phyloP scores from a whole-genome alignment of 1,140 invertebrate genomes.

The Eciton burchellii region DNA sequence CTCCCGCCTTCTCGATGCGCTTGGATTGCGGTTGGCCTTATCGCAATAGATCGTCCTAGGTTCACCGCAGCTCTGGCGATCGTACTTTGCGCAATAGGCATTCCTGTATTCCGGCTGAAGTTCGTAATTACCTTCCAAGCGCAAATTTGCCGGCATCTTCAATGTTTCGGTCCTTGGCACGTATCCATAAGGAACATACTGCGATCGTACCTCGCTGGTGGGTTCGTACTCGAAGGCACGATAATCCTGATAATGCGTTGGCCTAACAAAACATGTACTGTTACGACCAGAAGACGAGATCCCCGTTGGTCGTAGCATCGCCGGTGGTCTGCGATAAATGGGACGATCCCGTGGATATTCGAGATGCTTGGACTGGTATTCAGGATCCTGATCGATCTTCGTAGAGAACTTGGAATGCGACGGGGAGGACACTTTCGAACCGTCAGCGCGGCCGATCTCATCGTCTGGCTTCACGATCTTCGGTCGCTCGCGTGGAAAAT shows the following conservation, averaged over 20 bases:
- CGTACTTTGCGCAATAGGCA: slow-evolving; percentile 73
- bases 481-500: slow-evolving; percentile 82
- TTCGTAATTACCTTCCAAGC: slow-evolving; percentile 82
- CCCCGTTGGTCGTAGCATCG: slow-evolving; percentile 66
- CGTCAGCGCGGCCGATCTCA: slow-evolving; percentile 82
- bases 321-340: slow-evolving; percentile 74
- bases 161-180: slow-evolving; percentile 76
- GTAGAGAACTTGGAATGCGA: slow-evolving; percentile 73
- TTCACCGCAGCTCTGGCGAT: slow-evolving; percentile 59
- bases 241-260: slow-evolving; percentile 33
- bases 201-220: slow-evolving; percentile 75
- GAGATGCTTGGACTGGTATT: slow-evolving; percentile 83
- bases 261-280: slow-evolving; percentile 50
- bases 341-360: slow-evolving; percentile 77
- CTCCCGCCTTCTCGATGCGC: slow-evolving; percentile 75
- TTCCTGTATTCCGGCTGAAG: slow-evolving; percentile 85
- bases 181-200: slow-evolving; percentile 78
- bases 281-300: slow-evolving; percentile 64
- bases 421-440: slow-evolving; percentile 78
- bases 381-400: slow-evolving; percentile 83
- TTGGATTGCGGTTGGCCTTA: slow-evolving; percentile 75
- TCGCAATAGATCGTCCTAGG: slow-evolving; percentile 51
- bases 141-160: slow-evolving; percentile 79
- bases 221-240: slow-evolving; percentile 66
- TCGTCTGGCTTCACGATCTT: slow-evolving; percentile 79